phyloP scores from a whole-genome alignment of 1,140 invertebrate species.

The Coptotermes formosanus region DNA sequence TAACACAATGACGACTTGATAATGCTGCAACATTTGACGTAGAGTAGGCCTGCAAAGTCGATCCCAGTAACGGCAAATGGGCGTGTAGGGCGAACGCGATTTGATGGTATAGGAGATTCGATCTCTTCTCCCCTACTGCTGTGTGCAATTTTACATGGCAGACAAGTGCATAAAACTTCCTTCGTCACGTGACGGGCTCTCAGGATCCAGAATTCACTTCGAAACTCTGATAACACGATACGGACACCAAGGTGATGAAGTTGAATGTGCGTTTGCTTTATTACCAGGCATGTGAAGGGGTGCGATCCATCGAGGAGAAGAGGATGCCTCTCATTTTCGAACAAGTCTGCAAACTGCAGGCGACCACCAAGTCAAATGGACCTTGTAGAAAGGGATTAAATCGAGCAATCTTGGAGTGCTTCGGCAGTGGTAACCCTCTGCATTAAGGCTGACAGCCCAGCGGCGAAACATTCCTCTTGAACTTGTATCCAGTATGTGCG shows the following conservation, averaged over 20 bases:
- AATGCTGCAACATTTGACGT: background rate
- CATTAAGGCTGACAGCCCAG: too few species aligned
- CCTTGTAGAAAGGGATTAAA: too few species aligned
- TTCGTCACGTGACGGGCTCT: background rate
- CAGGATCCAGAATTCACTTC: background rate
- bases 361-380: background rate
- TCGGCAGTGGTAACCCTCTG: too few species aligned
- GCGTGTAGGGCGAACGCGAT: background rate
- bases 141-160: background rate
- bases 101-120: background rate
- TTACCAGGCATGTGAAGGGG: background rate
- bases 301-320: background rate
- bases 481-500: too few species aligned
- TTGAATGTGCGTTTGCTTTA: background rate
- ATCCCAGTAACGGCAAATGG: background rate
- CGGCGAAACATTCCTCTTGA: too few species aligned
- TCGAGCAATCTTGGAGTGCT: too few species aligned
- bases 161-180: too few species aligned
- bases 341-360: background rate
- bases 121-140: too few species aligned
- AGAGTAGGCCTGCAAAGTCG: conserved; percentile 28
- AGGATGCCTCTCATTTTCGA: background rate
- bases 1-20: background rate
- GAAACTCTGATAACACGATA: background rate
- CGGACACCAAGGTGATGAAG: background rate